Conservation (phyloP, 2,888 invertebrate genomes). For the Eledone cirrhosa region DNA sequence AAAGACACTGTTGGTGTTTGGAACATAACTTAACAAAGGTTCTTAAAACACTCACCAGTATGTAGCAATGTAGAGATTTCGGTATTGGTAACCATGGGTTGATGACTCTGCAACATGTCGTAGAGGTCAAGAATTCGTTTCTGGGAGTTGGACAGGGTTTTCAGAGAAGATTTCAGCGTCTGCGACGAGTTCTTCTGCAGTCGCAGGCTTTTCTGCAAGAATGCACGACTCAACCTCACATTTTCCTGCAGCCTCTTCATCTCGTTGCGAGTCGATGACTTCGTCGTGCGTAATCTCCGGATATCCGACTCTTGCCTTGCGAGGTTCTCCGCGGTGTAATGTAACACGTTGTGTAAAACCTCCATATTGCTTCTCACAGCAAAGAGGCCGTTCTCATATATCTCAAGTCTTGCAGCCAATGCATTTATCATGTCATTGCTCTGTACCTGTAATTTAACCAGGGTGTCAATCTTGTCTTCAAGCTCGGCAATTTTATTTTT, state of each 20-base stretch:
- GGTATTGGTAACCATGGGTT: neutral
- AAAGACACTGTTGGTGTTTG: no score
- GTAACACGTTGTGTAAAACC: neutral
- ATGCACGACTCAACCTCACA: neutral
- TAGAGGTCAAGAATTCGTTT: neutral
- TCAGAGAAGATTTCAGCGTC: neutral
- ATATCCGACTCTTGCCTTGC: neutral
- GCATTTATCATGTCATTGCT: conserved; percentile 4
- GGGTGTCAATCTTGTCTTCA: no score
- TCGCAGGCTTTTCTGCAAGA: neutral
- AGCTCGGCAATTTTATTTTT: no score
- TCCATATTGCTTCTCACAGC: neutral
- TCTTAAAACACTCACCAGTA: no score
- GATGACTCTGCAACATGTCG: neutral
- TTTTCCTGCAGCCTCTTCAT: neutral
- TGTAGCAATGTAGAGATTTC: no score
- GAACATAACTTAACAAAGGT: no score
- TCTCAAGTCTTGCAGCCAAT: neutral
- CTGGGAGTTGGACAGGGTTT: neutral
- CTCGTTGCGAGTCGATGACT: neutral
- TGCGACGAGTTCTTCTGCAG: neutral
- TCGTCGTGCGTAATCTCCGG: neutral
- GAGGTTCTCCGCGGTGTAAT: neutral
- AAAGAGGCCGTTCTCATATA: neutral
- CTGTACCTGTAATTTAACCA: neutral